phyloP scores from a whole-genome alignment of 2,888 invertebrate genomes.

The Lottia scabra region DNA sequence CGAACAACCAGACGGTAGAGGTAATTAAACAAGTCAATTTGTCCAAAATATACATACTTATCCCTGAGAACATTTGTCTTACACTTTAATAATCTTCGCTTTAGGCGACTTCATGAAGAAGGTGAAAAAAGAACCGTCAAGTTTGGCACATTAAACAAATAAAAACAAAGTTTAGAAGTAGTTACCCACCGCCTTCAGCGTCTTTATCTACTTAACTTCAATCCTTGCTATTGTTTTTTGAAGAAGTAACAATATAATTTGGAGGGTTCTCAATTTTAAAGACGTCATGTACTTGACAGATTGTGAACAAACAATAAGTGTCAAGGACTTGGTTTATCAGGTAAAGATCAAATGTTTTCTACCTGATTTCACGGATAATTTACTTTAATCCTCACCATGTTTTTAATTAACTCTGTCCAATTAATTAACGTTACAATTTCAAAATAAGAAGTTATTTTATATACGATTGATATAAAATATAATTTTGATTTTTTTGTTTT shows the following conservation, averaged over 20 bases:
- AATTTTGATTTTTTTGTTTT: no score
- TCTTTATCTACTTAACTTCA: background rate
- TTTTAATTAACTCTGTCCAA: no score
- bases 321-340: background rate
- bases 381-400: no score
- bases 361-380: no score
- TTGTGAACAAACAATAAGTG: background rate
- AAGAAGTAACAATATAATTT: background rate
- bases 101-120: no score
- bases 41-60: background rate
- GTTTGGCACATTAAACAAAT: slow-evolving; percentile 1
- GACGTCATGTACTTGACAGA: background rate
- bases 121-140: no score
- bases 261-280: background rate
- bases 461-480: no score
- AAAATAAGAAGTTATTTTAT: no score
- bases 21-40: slow-evolving; percentile 3
- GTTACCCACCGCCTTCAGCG: background rate
- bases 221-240: background rate
- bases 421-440: no score
- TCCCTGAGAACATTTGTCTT: background rate
- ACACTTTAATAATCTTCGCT: no score
- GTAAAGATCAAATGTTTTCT: no score
- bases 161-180: background rate
- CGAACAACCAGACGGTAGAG: background rate